Base-by-base conservation (phyloP, 2,113 vertebrate species). In the Dasypus novemcinctus region DNA sequence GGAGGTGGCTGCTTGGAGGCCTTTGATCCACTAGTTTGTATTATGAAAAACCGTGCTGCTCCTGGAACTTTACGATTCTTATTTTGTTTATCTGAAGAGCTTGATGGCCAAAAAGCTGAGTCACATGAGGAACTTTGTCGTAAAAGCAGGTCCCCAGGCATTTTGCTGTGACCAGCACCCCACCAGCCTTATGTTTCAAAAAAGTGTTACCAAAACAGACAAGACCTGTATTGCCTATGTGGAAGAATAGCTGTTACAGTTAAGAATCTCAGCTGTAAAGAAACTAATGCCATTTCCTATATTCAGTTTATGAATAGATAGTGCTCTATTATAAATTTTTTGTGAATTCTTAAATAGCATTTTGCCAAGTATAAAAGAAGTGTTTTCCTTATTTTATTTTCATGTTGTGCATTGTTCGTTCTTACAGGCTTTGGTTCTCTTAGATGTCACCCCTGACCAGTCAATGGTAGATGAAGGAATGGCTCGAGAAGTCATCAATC, bases 381-480 rank as follows among this genome's bases (percentile, higher is more conserved):
- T 2, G 0, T 33, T 52, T 20, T 68, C 14, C 76, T 29, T 66
- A 57, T 36, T 49, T 59, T 59, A 31, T 72, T 59, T 4, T 92
- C 54, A 7, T 14, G 5, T 0, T 79, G 0, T 29, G 10, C 14
- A 21, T 64, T 36, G 3, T 97, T 72, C 27, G 0, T 85, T 95
- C 69, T 64, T 43, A 29, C 59, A 99, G 99, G 99, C 99, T 64
- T 97, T 99, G 94, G 99, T 99, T 95, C 98, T 99, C 82, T 96
- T 99, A 75, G 99, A 99, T 59, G 98, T 99, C 92, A 98, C 98
- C 31, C 99, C 99, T 2, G 99, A 99, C 97, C 99, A 99, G 98
- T 99, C 99, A 69, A 99, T 99, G 99, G 97, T 99, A 82, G 99
- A 99, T 94, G 99, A 99, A 97, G 99, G 99, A 4, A 99, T 99